Conservation (phyloP, 2,113 vertebrate species). For the Callopanchax toddi region DNA sequence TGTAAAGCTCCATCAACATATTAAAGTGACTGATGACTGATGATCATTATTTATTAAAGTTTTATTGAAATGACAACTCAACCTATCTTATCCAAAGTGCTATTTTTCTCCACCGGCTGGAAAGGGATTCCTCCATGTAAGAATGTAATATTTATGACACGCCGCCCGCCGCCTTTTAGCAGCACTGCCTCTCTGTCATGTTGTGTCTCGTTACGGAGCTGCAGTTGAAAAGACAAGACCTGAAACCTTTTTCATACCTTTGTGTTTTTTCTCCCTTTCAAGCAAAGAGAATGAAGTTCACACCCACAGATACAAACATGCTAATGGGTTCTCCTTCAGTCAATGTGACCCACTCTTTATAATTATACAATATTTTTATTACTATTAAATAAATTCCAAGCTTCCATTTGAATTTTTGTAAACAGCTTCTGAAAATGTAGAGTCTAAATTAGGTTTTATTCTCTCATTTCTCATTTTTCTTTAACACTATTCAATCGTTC, state of each 20-base stretch:
- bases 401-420: constrained; percentile 6
- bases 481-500: constrained; percentile 11
- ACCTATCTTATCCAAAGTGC: neutral
- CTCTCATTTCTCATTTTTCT: constrained; percentile 43
- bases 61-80: neutral
- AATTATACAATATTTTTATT: neutral
- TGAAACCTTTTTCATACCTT: constrained; percentile 20
- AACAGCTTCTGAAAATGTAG: neutral
- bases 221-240: constrained; percentile 37
- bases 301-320: neutral
- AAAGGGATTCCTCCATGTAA: constrained; percentile 44
- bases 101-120: neutral
- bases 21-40: neutral
- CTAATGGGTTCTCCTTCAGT: no score
- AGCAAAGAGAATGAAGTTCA: neutral
- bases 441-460: neutral
- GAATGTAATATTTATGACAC: constrained; percentile 62
- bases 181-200: constrained; percentile 49
- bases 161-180: constrained; percentile 42
- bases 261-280: neutral
- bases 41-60: neutral
- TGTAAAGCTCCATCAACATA: neutral
- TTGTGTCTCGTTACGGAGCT: constrained; percentile 40
- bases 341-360: constrained; percentile 3
- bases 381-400: no score